Conservation (phyloP, 2,113 vertebrate genomes). For the Isichthys henryi region DNA sequence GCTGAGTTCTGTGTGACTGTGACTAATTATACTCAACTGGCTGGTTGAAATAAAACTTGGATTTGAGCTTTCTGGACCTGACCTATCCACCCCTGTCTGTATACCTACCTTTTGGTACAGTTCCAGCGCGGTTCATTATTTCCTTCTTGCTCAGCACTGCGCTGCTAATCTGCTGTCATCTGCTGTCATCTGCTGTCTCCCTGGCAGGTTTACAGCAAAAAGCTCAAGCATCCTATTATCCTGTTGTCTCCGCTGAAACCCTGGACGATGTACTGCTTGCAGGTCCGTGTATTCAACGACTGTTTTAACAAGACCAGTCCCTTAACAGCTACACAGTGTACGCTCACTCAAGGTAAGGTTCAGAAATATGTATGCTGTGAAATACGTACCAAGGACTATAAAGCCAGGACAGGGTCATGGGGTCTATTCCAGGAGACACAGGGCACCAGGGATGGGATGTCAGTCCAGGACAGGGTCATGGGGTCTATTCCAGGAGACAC, state of each 20-base stretch:
- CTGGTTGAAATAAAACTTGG: not conserved
- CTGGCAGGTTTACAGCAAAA: not conserved
- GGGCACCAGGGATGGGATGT: not conserved
- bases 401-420: not conserved
- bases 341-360: constrained; percentile 16
- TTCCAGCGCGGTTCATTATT: not conserved
- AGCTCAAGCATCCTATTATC: not conserved
- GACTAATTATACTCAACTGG: not conserved
- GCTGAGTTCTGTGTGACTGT: not conserved
- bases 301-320: not conserved
- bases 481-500: too few relatives aligned
- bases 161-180: not conserved
- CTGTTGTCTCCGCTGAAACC: constrained; percentile 19
- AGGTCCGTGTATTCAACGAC: constrained; percentile 11
- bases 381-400: not conserved
- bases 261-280: constrained; percentile 29
- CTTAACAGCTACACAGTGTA: constrained; percentile 22
- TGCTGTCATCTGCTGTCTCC: not conserved
- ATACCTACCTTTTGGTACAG: not conserved
- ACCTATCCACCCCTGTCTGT: not conserved
- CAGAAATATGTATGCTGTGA: not conserved
- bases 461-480: not conserved
- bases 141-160: not conserved
- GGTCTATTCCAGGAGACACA: not conserved
- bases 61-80: not conserved